Percentiles rank a stretch among this genome's conserved stretches.
Conservation (phyloP, 2,113 vertebrate genomes). For the Cichladusa arquata region DNA sequence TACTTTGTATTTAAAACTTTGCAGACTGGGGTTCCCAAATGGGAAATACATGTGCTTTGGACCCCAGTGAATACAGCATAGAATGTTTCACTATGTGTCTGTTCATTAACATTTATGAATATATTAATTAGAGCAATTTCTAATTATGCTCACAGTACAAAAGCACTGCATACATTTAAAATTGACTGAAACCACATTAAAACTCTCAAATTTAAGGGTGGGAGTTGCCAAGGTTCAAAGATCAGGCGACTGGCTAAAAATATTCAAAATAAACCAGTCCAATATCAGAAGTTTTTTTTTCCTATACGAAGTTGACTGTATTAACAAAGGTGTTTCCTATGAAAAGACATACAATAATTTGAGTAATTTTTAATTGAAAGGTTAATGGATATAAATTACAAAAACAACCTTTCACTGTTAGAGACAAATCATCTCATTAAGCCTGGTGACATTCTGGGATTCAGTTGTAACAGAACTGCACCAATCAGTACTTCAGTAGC, state of each 20-base stretch:
- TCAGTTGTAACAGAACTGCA: neutral
- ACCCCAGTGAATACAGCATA: accelerated
- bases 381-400: neutral
- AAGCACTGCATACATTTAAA: neutral
- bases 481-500: neutral
- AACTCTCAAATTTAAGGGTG: neutral
- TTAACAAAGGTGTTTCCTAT: neutral
- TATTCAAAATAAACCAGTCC: neutral
- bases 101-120: neutral
- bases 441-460: neutral
- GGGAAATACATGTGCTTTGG: neutral
- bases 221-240: neutral
- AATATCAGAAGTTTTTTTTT: neutral
- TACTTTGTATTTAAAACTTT: neutral
- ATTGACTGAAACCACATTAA: neutral
- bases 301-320: neutral
- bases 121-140: neutral
- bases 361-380: neutral
- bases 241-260: neutral
- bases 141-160: neutral
- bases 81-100: neutral
- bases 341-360: neutral
- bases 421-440: constrained; percentile 16
- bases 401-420: neutral
- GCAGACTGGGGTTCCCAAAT: neutral